These are phyloP conservation scores for Gadopsis bispinosus DNA, from an alignment of 2,797 vertebrate species.

Conservation along the genomic window DNA sequence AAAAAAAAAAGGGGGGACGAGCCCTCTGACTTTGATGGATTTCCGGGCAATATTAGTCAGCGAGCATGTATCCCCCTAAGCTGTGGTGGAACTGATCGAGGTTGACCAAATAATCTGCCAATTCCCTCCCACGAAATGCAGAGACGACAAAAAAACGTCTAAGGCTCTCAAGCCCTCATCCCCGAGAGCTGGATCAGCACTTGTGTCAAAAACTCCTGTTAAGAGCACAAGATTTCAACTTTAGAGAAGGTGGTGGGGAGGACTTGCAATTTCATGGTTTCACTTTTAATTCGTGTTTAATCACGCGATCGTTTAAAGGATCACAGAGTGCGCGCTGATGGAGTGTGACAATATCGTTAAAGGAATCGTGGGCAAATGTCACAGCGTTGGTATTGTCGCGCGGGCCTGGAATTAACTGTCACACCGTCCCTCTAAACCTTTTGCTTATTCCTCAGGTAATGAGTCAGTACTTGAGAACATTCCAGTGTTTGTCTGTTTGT, in stretches of 20 bases:
- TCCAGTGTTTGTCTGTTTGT: constrained; percentile 49
- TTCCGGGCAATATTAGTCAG: constrained; percentile 81
- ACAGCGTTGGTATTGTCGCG: constrained; percentile 51
- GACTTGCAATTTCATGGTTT: constrained; percentile 72
- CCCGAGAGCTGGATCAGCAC: constrained; percentile 85
- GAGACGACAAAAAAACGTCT: constrained; percentile 81
- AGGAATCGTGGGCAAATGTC: constrained; percentile 56
- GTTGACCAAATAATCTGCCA: constrained; percentile 89
- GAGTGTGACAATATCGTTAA: constrained; percentile 57
- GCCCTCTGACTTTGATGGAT: constrained; percentile 84
- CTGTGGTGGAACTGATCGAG: constrained; percentile 87
- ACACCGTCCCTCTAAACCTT: constrained; percentile 46
- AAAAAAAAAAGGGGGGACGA: constrained; percentile 57
- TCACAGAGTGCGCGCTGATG: constrained; percentile 55
- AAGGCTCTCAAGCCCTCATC: constrained; percentile 83
- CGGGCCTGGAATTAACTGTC: constrained; percentile 64
- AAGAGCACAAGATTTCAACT: constrained; percentile 79
- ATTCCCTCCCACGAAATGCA: constrained; percentile 85
- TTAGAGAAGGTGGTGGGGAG: constrained; percentile 68
- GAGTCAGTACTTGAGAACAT: constrained; percentile 48
- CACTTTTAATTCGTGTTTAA: constrained; percentile 78
- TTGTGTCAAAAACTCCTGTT: constrained; percentile 80
- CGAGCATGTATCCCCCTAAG: constrained; percentile 81
- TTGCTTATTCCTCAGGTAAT: constrained; percentile 64
- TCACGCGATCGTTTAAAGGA: constrained; percentile 67